Conservation (phyloP, 2,113 vertebrate genomes). For the Aleadryas rufinucha region DNA sequence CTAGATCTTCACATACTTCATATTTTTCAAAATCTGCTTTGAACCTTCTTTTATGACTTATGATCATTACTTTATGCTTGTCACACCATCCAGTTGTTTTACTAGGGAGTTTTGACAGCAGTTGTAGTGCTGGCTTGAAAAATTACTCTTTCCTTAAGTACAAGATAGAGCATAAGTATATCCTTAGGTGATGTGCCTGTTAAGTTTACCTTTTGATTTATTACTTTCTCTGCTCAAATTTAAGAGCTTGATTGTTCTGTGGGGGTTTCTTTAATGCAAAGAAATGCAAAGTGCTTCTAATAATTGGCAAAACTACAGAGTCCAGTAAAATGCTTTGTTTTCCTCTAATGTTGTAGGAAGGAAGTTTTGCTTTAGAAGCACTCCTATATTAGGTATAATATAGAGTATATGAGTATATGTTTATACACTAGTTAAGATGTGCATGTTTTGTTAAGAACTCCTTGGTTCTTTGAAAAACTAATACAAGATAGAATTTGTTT, state of each 20-base stretch:
- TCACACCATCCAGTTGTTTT: background rate
- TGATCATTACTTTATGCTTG: background rate
- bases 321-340: background rate
- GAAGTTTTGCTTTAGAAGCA: background rate
- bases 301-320: background rate
- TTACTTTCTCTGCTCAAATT: background rate
- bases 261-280: background rate
- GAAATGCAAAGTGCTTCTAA: background rate
- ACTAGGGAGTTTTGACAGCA: background rate
- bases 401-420: background rate
- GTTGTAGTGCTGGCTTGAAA: background rate
- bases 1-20: background rate
- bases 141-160: background rate
- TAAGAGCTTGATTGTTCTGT: background rate
- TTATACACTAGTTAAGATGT: background rate
- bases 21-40: background rate
- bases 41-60: background rate
- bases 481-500: background rate
- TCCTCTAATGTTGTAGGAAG: background rate
- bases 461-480: background rate
- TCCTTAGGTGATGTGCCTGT: background rate
- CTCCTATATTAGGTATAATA: accelerated
- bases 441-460: background rate
- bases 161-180: background rate
- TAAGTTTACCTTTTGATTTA: background rate